Evolutionary conservation across 2,113 vertebrate species (phyloP).

Genomic region (Corvus moneduloides): DNA sequence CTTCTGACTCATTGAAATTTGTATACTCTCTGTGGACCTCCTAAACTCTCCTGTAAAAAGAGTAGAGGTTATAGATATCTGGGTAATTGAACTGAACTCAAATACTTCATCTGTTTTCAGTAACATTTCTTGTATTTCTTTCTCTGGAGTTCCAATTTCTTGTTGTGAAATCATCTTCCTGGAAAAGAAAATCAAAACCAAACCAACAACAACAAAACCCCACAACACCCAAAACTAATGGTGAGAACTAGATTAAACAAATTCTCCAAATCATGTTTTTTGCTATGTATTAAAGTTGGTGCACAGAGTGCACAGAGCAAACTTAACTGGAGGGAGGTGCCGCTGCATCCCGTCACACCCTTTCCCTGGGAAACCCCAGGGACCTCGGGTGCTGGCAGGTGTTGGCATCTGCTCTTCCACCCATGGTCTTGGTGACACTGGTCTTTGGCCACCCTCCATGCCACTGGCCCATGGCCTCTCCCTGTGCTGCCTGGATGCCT

Average conservation of each 20-base stretch:
- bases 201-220: not conserved
- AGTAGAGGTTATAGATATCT: not conserved
- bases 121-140: not conserved
- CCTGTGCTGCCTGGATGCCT: not conserved
- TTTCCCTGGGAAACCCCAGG: not conserved
- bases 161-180: not conserved
- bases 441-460: not conserved
- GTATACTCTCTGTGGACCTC: not conserved
- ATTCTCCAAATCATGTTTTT: not conserved
- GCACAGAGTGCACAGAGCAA: not conserved
- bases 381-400: not conserved
- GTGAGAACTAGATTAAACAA: not conserved
- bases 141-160: not conserved
- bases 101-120: not conserved
- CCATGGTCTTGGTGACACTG: not conserved
- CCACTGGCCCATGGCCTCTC: accelerated
- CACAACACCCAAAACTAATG: not conserved
- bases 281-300: not conserved
- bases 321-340: not conserved
- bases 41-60: not conserved
- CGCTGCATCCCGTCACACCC: not conserved
- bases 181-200: not conserved
- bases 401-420: not conserved
- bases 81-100: not conserved
- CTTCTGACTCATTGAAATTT: not conserved